Percentiles rank a stretch among this genome's conserved stretches.
phyloP scores from a whole-genome alignment of 2,888 invertebrate genomes.

The Poecilobothrus nobilitatus region DNA sequence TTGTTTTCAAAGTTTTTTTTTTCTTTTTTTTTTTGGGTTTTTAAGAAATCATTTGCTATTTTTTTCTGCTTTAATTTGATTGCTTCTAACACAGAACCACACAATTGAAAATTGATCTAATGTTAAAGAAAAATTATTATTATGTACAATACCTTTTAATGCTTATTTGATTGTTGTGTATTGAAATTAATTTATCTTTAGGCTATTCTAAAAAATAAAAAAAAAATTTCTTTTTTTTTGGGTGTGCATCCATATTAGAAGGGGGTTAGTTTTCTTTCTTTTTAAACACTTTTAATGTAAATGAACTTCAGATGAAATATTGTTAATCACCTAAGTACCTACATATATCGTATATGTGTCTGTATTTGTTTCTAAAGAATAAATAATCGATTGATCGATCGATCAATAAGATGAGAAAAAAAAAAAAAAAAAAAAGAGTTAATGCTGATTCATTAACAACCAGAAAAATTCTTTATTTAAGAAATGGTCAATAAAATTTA shows the following conservation, averaged over 20 bases:
- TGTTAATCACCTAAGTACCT: neutral
- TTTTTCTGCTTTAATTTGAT: constrained; percentile 1
- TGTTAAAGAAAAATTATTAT: no score
- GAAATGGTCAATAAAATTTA: constrained; percentile 1
- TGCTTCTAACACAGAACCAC: neutral
- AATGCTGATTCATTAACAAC: neutral
- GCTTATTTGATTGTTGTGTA: no score
- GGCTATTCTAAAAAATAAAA: neutral
- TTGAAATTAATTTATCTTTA: neutral
- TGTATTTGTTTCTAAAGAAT: no score
- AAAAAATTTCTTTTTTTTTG: neutral
- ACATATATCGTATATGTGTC: no score
- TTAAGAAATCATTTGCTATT: neutral
- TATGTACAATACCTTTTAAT: no score
- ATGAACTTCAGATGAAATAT: neutral
- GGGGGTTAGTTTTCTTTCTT: neutral
- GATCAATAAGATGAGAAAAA: no score
- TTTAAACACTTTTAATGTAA: neutral
- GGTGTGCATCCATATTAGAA: neutral
- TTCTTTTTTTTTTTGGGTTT: neutral
- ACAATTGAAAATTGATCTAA: no score
- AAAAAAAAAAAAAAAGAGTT: no score
- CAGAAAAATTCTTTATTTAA: neutral
- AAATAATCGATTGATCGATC: no score
- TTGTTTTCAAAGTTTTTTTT: neutral